Evolutionary conservation across 2,888 invertebrate genomes (phyloP), one percentile per base, ranked within the genome.

Genomic region (Drosophila falleni): DNA sequence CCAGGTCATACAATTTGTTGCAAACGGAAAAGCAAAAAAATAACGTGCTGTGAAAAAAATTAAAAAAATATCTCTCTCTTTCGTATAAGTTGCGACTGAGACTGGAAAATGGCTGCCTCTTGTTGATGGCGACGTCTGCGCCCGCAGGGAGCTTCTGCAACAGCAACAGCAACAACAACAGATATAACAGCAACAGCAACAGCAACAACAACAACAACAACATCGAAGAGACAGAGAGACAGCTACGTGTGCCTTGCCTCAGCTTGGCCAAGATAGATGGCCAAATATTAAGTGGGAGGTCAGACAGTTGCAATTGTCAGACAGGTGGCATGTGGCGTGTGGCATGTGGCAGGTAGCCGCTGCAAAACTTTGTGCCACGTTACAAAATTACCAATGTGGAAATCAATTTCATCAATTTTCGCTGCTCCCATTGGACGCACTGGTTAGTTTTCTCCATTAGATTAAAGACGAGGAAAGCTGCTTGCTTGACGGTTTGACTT

Each of bases 71-170:
- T 71, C 37, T 26, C 35, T 37, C 35, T 29, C 3, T 6, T 33
- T 26, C 49, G 53, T 51, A 54, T 13, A 51, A 60, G 74, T 67
- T 75, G 64, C 70, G 81, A 73, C 81, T 68, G 87, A 71, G 78
- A 59, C 79, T 71, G 74, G 50, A 77, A 83, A 87, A 79, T 84
- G 74, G 66, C 66, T 66, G 78, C 64, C 53, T 67, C 71, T 80
- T 86, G 88, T 80, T 86, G 88, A 85, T 87, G 84, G 86, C 83
- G 72, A 82, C 78, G 84, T 82, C 88, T 85, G 80, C 64, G 70
- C 88, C 84, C 86, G 61, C 85, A 70, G 83, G 87, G 83, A 77
- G 53, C 33, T 23, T 50, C 26, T 41, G 19, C 47, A 44, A 53
- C 47, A 16, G 31, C 50, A 33, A 49, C 16, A 47, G 23, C n/a